phyloP scores from a whole-genome alignment of 2,888 invertebrate genomes.

The Elysia crispata region DNA sequence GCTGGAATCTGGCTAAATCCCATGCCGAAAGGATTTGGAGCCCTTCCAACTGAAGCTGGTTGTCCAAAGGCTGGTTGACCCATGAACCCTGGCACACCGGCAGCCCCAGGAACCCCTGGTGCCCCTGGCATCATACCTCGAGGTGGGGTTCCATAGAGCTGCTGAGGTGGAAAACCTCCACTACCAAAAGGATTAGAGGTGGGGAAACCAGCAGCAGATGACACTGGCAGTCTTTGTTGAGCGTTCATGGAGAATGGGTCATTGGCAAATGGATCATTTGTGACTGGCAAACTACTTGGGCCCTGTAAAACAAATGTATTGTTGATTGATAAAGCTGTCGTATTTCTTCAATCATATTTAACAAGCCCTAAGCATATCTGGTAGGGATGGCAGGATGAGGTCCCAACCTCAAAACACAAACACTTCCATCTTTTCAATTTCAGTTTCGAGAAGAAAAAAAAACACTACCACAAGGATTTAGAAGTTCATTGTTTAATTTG shows the following conservation, averaged over 20 bases:
- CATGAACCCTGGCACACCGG: slow-evolving; percentile 37
- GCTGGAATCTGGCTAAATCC: too few species aligned
- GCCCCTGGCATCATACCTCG: slow-evolving; percentile 45
- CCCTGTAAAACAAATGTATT: slow-evolving; percentile 32
- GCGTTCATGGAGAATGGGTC: slow-evolving; percentile 54
- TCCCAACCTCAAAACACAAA: too few species aligned
- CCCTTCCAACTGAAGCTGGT: slow-evolving; percentile 39
- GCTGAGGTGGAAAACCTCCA: slow-evolving; percentile 5
- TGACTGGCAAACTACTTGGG: slow-evolving; percentile 48
- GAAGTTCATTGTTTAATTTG: too few species aligned
- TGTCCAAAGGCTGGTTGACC: slow-evolving; percentile 9
- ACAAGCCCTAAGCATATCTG: too few species aligned
- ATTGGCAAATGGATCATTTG: slow-evolving; percentile 59
- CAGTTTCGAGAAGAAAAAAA: too few species aligned
- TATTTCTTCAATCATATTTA: too few species aligned
- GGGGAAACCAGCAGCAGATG: slow-evolving; percentile 2
- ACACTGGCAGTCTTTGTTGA: slow-evolving; percentile 30
- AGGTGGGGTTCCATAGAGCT: slow-evolving; percentile 17
- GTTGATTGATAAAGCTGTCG: too few species aligned
- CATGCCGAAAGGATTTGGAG: slow-evolving; percentile 43
- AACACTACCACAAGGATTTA: too few species aligned
- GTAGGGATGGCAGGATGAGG: too few species aligned
- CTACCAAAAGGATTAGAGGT: slow-evolving; percentile 41
- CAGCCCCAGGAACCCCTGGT: slow-evolving; percentile 50
- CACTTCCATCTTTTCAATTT: too few species aligned